These are phyloP conservation scores for Caloenas nicobarica DNA, from an alignment of 2,113 vertebrate species.

Conservation along the genomic window DNA sequence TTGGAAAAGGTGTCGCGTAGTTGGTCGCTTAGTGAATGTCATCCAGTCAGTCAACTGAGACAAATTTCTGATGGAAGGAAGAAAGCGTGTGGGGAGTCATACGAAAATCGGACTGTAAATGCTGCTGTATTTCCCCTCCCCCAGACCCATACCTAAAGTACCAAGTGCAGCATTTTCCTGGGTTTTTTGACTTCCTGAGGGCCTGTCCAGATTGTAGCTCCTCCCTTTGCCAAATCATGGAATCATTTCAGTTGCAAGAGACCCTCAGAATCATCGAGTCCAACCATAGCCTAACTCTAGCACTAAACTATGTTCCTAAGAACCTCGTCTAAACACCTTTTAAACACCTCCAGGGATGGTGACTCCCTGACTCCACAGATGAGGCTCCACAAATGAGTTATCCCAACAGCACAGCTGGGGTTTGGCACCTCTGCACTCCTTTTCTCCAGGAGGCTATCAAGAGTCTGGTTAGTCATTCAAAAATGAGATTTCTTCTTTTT, in stretches of 20 bases:
- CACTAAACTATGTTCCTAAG: too few species aligned
- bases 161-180: not conserved
- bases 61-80: not conserved
- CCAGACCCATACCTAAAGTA: not conserved
- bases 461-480: not conserved
- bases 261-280: too few species aligned
- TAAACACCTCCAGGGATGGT: too few species aligned
- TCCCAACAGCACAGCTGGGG: not conserved
- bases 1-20: not conserved
- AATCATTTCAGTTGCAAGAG: too few species aligned
- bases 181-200: not conserved
- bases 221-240: not conserved
- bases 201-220: not conserved
- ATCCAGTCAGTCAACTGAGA: not conserved
- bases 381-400: not conserved
- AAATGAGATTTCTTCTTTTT: not conserved
- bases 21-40: fast-evolving
- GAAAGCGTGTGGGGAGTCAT: not conserved
- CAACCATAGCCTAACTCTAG: too few species aligned
- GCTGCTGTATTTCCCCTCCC: not conserved
- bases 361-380: too few species aligned
- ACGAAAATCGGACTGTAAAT: not conserved
- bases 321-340: too few species aligned
- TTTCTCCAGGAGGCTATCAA: not conserved
- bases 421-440: not conserved